Percentiles rank a stretch among this genome's conserved stretches.
Conservation (phyloP, 2,888 invertebrate genomes). For the Mythimna impura region DNA sequence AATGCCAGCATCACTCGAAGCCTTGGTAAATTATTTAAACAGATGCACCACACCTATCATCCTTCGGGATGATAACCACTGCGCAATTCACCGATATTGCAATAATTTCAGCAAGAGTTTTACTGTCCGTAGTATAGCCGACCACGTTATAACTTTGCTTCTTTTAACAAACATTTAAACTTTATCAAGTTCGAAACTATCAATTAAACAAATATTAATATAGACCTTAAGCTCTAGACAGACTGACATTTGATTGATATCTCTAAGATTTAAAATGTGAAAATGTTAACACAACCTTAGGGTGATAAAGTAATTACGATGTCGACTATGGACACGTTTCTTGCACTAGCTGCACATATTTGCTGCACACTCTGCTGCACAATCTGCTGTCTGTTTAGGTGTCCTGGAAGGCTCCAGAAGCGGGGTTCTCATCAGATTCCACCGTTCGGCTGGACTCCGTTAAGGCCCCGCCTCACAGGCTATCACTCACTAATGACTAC, state of each 20-base stretch:
- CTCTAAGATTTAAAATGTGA: too few relatives aligned
- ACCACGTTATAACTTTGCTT: background rate
- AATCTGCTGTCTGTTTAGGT: slow-evolving; percentile 70
- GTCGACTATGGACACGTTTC: background rate
- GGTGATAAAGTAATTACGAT: background rate
- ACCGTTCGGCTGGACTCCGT: slow-evolving; percentile 81
- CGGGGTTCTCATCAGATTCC: slow-evolving; percentile 84
- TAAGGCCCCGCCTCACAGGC: slow-evolving; percentile 83
- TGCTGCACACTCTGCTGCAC: background rate
- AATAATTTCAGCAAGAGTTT: background rate
- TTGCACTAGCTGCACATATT: background rate
- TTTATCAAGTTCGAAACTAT: background rate
- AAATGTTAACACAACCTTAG: too few relatives aligned
- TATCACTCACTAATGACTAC: slow-evolving; percentile 89
- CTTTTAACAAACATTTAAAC: background rate
- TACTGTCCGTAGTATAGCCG: background rate
- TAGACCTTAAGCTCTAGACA: too few relatives aligned
- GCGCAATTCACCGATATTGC: background rate
- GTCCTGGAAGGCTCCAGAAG: slow-evolving; percentile 88
- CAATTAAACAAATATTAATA: too few relatives aligned
- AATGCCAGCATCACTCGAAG: background rate
- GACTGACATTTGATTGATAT: background rate
- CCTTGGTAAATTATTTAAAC: background rate
- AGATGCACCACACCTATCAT: background rate
- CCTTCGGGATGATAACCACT: background rate